These are phyloP conservation scores for Acrobasis suavella DNA, from an alignment of 2,888 invertebrate genomes.

Conservation along the genomic window DNA sequence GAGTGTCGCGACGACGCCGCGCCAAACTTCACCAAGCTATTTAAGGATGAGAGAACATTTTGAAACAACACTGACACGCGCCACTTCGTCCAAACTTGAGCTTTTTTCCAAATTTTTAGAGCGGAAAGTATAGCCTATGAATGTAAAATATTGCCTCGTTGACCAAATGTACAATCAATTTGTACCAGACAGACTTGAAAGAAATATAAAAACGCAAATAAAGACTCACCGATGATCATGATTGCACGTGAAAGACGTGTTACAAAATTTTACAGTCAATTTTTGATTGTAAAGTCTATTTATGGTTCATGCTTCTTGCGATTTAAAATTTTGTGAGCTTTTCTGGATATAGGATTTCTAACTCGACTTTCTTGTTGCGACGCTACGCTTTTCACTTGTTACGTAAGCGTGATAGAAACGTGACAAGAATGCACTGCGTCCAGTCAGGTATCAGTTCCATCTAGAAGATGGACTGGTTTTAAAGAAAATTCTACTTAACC, in stretches of 20 bases:
- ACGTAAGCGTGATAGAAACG: constrained; percentile 58
- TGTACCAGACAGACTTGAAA: no score
- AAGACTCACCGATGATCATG: no score
- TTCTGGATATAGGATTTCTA: constrained; percentile 41
- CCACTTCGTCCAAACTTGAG: no score
- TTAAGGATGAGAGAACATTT: not conserved
- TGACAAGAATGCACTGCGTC: constrained; percentile 44
- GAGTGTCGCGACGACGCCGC: constrained; percentile 38
- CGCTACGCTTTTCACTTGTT: constrained; percentile 56
- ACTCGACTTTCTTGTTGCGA: constrained; percentile 48
- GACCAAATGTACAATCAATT: no score
- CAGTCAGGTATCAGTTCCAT: constrained; percentile 6
- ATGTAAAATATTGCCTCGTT: no score
- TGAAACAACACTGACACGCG: not conserved
- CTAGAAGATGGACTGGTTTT: not conserved
- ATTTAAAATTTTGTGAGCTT: constrained; percentile 6
- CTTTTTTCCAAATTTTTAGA: no score
- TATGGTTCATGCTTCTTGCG: not conserved
- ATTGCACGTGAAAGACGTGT: no score
- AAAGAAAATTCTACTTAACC: not conserved
- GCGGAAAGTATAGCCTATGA: no score
- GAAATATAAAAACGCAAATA: no score
- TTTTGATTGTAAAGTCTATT: not conserved
- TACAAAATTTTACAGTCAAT: not conserved
- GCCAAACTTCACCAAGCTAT: constrained; percentile 50